Conservation (phyloP, 2,888 invertebrate genomes). For the Ceramica pisi region DNA sequence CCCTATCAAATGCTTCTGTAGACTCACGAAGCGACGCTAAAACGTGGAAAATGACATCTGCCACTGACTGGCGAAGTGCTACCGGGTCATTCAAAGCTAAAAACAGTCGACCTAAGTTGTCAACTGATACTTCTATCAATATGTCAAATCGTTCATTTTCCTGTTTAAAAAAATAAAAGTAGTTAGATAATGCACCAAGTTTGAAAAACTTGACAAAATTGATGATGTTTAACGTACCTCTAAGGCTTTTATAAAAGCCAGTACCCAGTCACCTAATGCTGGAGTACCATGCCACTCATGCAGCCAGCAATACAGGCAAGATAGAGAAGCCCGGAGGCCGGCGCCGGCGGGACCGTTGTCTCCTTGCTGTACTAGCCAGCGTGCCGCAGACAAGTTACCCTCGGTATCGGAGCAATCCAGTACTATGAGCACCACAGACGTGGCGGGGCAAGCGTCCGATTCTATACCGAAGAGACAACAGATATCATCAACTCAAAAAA, state of each 20-base stretch:
- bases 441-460: conserved; percentile 90
- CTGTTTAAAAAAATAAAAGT: conserved; percentile 66
- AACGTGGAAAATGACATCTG: conserved; percentile 92
- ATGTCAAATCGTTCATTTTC: conserved; percentile 90
- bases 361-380: conserved; percentile 84
- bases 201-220: not conserved
- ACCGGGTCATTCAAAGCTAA: conserved; percentile 89
- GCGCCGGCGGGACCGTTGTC: conserved; percentile 85
- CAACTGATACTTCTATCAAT: conserved; percentile 91
- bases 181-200: not conserved
- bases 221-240: conserved; percentile 78
- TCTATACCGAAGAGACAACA: conserved; percentile 69
- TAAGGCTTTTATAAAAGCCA: conserved; percentile 92
- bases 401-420: conserved; percentile 85
- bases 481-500: conserved; percentile 11
- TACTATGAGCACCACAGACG: conserved; percentile 91
- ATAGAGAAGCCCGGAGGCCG: conserved; percentile 91
- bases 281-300: conserved; percentile 92
- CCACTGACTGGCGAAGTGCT: conserved; percentile 88
- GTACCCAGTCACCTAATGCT: conserved; percentile 92
- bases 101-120: conserved; percentile 91
- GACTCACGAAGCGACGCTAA: conserved; percentile 91
- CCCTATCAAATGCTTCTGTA: conserved; percentile 91
- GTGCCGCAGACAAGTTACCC: conserved; percentile 76
- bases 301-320: conserved; percentile 93